Evolutionary conservation across 2,888 invertebrate species (phyloP).

Genomic region (Odontomyia ornata): DNA sequence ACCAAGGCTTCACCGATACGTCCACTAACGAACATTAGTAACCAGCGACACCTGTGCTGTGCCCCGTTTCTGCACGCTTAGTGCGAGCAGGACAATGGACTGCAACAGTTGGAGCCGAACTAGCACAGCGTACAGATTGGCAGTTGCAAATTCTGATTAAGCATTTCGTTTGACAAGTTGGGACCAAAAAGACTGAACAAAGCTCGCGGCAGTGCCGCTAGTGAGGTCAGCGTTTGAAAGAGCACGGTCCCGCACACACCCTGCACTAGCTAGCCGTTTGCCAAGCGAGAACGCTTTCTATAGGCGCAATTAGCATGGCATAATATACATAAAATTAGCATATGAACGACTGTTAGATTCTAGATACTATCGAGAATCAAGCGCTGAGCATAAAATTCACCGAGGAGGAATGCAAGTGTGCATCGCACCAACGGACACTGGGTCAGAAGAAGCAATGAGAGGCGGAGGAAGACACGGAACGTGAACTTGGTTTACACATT

Average conservation of each 20-base stretch:
- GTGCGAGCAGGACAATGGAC: conserved; percentile 7
- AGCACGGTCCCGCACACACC: too few species aligned
- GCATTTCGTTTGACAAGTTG: conserved; percentile 6
- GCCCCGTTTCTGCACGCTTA: not conserved
- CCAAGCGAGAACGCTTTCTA: not conserved
- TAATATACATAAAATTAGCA: conserved; percentile 34
- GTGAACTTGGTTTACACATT: conserved; percentile 7
- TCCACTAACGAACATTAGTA: not conserved
- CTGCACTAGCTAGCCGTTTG: not conserved
- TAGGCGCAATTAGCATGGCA: conserved; percentile 29
- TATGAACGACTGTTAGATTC: conserved; percentile 31
- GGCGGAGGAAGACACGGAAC: not conserved
- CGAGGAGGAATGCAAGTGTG: conserved; percentile 35
- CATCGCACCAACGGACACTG: not conserved
- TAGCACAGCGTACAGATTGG: conserved; percentile 6
- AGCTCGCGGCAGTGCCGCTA: not conserved
- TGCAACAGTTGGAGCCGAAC: conserved; percentile 11
- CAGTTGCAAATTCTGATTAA: conserved; percentile 1
- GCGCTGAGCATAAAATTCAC: not conserved
- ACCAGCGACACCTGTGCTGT: conserved; percentile 15
- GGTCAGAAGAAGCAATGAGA: not conserved
- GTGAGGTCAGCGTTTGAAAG: too few species aligned
- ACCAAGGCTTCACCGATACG: not conserved
- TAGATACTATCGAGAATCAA: not conserved
- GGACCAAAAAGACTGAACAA: not conserved